Base-by-base conservation (phyloP, 2,113 vertebrate genomes). In the Dipodomys stephensi region DNA sequence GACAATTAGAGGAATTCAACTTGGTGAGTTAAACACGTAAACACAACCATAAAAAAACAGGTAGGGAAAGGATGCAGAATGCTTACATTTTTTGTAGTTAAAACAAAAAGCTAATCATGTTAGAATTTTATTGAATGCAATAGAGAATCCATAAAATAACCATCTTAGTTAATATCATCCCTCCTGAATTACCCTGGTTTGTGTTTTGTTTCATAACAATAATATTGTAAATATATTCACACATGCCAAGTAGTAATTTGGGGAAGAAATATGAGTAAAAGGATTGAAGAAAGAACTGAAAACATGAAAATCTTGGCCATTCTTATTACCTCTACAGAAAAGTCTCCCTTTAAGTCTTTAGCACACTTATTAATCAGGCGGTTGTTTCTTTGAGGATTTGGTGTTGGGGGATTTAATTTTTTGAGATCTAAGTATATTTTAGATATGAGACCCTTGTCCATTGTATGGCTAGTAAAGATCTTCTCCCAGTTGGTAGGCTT, bases 1-100 rank as follows among this genome's bases (percentile, higher is more conserved):
- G 44, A 16, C 25, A 77, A 68, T 83, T 87, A 35, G 9, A 35
- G 49, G 57, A 30, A 73, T 80, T 94, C 73, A 6, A 23, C 23
- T 83, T 87, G 46, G 49, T 65, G 7, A 35, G 28, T 77, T 92
- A 94, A 32, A 86, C 23, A 71, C 71, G 65, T 80, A 49, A 65
- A 86, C 77, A 90, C 35, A 44, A 2, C 32, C n/a, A 32, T 64
- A 83, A 76, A 12, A 46, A 67, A 68, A 73, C 65, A 6, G 32
- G 28, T n/a, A 65, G 11, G 11, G 82, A 16, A 23, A 62, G 16
- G 12, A 27, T 53, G 15, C 35, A 60, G 28, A 83, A 60, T 62
- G 4, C 25, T 71, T 77, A 60, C 3, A 39, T 49, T 85, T 81
- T 91, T 35, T 85, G 67, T 80, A 18, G 77, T 72, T 22, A 80